phyloP scores from a whole-genome alignment of 2,888 invertebrate genomes.

The Nudaria mundana region DNA sequence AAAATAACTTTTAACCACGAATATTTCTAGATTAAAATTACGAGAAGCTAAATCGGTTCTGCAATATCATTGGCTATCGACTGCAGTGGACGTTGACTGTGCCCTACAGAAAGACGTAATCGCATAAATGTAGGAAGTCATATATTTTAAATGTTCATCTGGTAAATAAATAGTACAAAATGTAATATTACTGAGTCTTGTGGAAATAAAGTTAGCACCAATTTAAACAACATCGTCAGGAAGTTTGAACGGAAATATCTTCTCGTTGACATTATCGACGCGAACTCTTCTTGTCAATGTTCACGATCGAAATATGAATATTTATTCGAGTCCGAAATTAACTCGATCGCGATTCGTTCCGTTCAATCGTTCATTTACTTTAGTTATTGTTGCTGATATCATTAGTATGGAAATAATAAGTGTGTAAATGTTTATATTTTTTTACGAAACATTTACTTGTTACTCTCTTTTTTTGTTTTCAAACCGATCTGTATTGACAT shows the following conservation, averaged over 20 bases:
- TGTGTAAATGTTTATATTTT: slow-evolving; percentile 4
- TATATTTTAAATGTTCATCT: too few relatives aligned
- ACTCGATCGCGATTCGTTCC: slow-evolving; percentile 22
- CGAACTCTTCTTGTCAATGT: slow-evolving; percentile 30
- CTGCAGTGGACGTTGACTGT: too few relatives aligned
- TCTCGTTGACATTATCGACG: slow-evolving; percentile 35
- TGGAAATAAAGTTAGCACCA: slow-evolving; percentile 4
- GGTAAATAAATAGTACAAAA: too few relatives aligned
- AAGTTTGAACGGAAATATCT: slow-evolving; percentile 32
- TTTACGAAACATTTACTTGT: slow-evolving; percentile 12
- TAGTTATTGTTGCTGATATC: slow-evolving; percentile 25
- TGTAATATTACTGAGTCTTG: neutral
- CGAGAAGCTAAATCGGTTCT: too few relatives aligned
- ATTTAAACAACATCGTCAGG: slow-evolving; percentile 24
- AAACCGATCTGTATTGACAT: slow-evolving; percentile 1
- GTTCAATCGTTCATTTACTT: slow-evolving; percentile 19
- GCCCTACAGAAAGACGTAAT: too few relatives aligned
- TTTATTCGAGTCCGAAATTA: slow-evolving; percentile 31
- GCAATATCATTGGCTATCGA: too few relatives aligned
- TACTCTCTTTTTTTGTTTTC: slow-evolving; percentile 3
- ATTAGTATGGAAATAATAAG: slow-evolving; percentile 20
- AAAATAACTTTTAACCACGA: too few relatives aligned
- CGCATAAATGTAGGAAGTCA: too few relatives aligned
- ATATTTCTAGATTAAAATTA: too few relatives aligned
- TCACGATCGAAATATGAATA: slow-evolving; percentile 36